These are phyloP conservation scores for Lagocephalus sceleratus DNA, from an alignment of 2,797 vertebrate genomes.

Conservation along the genomic window DNA sequence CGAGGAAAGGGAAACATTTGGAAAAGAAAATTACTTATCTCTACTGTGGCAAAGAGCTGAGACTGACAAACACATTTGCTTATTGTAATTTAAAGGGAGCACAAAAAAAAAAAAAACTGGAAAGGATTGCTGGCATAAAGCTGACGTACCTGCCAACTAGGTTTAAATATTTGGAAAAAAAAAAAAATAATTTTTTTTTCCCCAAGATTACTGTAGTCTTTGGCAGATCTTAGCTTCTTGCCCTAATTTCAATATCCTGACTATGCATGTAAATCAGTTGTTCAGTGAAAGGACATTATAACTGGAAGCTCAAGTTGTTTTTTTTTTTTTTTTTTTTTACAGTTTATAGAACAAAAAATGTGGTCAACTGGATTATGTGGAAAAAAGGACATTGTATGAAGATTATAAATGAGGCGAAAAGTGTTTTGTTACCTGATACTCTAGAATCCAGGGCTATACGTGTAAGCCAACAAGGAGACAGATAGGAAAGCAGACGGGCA, in stretches of 20 bases:
- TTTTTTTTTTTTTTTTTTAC: background rate
- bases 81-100: slow-evolving; percentile 55
- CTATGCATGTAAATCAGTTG: slow-evolving; percentile 29
- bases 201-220: slow-evolving; percentile 27
- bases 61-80: slow-evolving; percentile 74
- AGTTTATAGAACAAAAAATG: slow-evolving; percentile 2
- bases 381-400: slow-evolving; percentile 3
- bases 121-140: slow-evolving; percentile 48
- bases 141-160: slow-evolving; percentile 52
- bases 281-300: slow-evolving; percentile 36
- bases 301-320: slow-evolving; percentile 24
- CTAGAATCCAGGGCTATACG: slow-evolving; percentile 84
- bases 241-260: slow-evolving; percentile 44
- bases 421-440: slow-evolving; percentile 89
- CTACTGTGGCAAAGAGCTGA: slow-evolving; percentile 67
- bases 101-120: slow-evolving; percentile 44
- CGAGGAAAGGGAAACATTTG: slow-evolving; percentile 97
- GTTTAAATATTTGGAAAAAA: slow-evolving; percentile 37
- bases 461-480: slow-evolving; percentile 72
- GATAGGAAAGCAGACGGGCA: slow-evolving; percentile 61
- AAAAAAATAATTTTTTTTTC: background rate
- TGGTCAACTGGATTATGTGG: background rate
- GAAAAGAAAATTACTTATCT: slow-evolving; percentile 90
- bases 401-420: slow-evolving; percentile 53
- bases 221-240: slow-evolving; percentile 36